Conservation (phyloP, 2,797 vertebrate genomes). For the Catharus ustulatus region DNA sequence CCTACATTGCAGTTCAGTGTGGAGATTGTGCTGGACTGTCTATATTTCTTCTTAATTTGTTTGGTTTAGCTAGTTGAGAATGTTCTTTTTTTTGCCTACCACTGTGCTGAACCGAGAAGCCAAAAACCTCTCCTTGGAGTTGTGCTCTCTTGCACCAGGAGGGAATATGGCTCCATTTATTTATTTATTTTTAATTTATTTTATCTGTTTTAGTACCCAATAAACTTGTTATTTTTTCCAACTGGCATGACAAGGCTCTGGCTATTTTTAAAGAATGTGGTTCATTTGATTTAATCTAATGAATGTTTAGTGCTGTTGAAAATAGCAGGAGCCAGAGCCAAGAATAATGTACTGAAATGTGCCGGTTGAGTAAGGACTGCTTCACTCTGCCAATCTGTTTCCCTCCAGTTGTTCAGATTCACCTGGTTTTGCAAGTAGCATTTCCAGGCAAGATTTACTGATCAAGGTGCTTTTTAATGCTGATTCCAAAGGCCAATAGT, state of each 20-base stretch:
- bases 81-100: slow-evolving; percentile 43
- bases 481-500: background rate
- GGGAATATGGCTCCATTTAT: slow-evolving; percentile 38
- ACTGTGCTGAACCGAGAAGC: slow-evolving; percentile 35
- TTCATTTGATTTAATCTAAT: slow-evolving; percentile 65
- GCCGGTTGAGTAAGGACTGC: slow-evolving; percentile 31
- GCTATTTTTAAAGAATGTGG: slow-evolving; percentile 62
- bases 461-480: background rate
- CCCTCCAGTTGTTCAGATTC: background rate
- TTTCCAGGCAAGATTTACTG: background rate
- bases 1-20: background rate
- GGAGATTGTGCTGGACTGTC: slow-evolving; percentile 2
- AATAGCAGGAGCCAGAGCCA: slow-evolving; percentile 56
- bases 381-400: slow-evolving; percentile 2
- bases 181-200: slow-evolving; percentile 64
- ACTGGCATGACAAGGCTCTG: slow-evolving; percentile 17
- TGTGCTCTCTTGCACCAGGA: background rate
- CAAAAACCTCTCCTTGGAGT: slow-evolving; percentile 29
- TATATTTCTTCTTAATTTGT: slow-evolving; percentile 52
- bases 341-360: slow-evolving; percentile 62
- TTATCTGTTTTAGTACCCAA: slow-evolving; percentile 51
- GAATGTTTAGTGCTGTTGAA: slow-evolving; percentile 58
- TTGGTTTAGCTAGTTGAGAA: slow-evolving; percentile 59
- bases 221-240: slow-evolving; percentile 60
- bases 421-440: background rate